phyloP scores from a whole-genome alignment of 2,888 invertebrate genomes.

The Melanchra persicariae region DNA sequence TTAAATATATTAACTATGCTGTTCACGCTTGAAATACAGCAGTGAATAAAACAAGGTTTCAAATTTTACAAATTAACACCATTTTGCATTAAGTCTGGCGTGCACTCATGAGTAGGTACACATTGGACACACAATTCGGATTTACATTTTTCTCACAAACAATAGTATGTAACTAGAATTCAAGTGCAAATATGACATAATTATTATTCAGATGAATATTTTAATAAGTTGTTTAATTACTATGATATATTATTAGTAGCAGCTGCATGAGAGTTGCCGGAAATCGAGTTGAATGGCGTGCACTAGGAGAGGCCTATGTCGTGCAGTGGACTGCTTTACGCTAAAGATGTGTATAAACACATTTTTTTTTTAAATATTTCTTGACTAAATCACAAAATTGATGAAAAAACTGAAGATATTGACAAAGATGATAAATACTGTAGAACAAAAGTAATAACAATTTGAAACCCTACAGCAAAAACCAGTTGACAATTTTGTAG shows the following conservation, averaged over 20 bases:
- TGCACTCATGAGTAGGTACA: constrained; percentile 39
- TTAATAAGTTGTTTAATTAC: not conserved
- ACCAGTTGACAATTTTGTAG: constrained; percentile 1
- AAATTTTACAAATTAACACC: constrained; percentile 57
- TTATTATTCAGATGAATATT: no score
- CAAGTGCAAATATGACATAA: not conserved
- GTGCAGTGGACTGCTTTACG: no score
- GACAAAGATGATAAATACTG: not conserved
- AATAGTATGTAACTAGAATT: not conserved
- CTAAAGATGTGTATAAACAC: no score
- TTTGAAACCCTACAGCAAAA: constrained; percentile 20
- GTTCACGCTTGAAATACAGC: constrained; percentile 56
- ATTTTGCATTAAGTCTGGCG: constrained; percentile 46
- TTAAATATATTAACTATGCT: constrained; percentile 59
- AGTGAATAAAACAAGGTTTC: constrained; percentile 49
- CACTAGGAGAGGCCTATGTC: no score
- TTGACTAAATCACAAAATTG: no score
- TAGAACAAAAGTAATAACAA: not conserved
- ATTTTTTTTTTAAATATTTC: no score
- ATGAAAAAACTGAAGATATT: not conserved
- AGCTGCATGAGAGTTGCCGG: no score
- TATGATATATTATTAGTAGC: no score
- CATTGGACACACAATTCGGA: constrained; percentile 17
- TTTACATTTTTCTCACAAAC: constrained; percentile 35
- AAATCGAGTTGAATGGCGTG: no score